Percentiles rank a stretch among this genome's conserved stretches.
Evolutionary conservation across 2,113 vertebrate genomes (phyloP).

Genomic region (Alectura lathami): DNA sequence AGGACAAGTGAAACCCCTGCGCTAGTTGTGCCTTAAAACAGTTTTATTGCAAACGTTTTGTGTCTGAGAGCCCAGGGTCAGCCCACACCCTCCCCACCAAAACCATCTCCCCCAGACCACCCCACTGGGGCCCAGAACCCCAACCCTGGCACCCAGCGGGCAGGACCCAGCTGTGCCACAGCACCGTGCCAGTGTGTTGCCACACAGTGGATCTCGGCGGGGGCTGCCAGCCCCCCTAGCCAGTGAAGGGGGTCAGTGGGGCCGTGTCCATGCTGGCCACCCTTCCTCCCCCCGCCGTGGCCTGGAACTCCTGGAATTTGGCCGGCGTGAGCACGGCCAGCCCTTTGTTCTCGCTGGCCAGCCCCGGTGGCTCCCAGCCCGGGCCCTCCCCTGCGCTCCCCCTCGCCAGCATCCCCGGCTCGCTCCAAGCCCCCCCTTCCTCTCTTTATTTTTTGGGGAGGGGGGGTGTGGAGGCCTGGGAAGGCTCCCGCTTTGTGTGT

Average conservation of each 20-base stretch:
- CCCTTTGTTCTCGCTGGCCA: conserved; percentile 75
- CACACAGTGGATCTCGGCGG: background rate
- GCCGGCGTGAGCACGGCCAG: conserved; percentile 70
- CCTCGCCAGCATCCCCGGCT: conserved; percentile 57
- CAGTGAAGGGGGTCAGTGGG: conserved; percentile 15
- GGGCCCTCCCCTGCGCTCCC: conserved; percentile 61
- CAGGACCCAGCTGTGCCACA: rapidly evolving
- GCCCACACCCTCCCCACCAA: background rate
- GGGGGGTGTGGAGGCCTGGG: conserved; percentile 57
- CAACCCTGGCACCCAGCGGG: rapidly evolving
- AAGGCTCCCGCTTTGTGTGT: conserved; percentile 81
- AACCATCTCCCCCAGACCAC: background rate
- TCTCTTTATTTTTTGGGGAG: conserved; percentile 56
- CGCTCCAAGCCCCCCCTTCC: conserved; percentile 59
- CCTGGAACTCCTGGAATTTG: conserved; percentile 80
- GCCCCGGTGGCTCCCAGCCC: conserved; percentile 64
- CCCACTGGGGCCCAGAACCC: rapidly evolving
- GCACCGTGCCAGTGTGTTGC: background rate
- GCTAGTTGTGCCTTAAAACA: rapidly evolving
- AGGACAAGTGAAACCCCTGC: background rate
- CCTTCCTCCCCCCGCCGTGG: conserved; percentile 40
- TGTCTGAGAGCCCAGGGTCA: background rate
- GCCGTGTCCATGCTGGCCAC: conserved; percentile 7
- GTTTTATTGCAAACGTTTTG: background rate
- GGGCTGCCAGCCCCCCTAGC: background rate